These are phyloP conservation scores for Ceratitis capitata DNA, from an alignment of 1,140 invertebrate genomes.

Conservation along the genomic window DNA sequence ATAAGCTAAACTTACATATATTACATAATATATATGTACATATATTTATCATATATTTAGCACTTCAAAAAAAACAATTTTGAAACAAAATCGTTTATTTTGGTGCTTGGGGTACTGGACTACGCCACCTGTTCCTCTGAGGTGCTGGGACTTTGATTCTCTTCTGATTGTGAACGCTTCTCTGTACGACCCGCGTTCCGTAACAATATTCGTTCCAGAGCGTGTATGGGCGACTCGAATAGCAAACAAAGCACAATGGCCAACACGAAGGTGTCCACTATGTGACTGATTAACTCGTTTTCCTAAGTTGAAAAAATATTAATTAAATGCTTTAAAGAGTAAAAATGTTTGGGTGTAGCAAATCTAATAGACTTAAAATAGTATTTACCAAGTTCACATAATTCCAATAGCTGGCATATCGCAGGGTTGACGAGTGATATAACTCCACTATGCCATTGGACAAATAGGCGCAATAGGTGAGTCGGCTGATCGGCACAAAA, in stretches of 20 bases:
- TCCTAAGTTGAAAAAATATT: too few species aligned
- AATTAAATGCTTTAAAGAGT: too few species aligned
- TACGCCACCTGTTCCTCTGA: conserved; percentile 46
- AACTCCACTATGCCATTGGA: conserved; percentile 75
- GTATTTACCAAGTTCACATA: conserved; percentile 67
- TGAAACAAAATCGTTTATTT: not conserved
- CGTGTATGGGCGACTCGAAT: conserved; percentile 77
- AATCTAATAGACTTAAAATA: too few species aligned
- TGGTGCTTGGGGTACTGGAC: not conserved
- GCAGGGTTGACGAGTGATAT: conserved; percentile 67
- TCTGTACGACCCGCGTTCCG: conserved; percentile 43
- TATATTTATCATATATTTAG: not conserved
- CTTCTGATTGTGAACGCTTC: not conserved
- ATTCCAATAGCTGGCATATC: conserved; percentile 67
- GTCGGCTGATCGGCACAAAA: conserved; percentile 70
- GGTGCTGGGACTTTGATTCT: conserved; percentile 45
- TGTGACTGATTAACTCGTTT: conserved; percentile 68
- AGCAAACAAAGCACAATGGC: conserved; percentile 73
- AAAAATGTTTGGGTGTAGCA: too few species aligned
- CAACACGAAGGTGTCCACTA: conserved; percentile 70
- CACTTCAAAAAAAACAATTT: not conserved
- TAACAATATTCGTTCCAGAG: conserved; percentile 74
- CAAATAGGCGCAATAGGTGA: conserved; percentile 76
- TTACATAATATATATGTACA: not conserved
- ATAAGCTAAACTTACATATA: too few species aligned